These are phyloP conservation scores for Gortyna flavago DNA, from an alignment of 2,888 invertebrate genomes.

Conservation along the genomic window DNA sequence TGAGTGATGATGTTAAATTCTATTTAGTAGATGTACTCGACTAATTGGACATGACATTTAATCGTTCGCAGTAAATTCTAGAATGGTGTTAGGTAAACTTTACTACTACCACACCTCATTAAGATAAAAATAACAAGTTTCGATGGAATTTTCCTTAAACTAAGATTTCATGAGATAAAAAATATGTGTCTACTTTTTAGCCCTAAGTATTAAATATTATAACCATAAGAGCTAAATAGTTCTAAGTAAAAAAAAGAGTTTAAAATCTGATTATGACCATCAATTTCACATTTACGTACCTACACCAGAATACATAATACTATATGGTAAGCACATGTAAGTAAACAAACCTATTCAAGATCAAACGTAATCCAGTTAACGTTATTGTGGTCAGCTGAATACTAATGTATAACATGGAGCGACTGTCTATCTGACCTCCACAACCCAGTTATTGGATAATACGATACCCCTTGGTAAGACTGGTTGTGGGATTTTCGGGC, in stretches of 20 bases:
- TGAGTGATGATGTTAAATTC: slow-evolving; percentile 20
- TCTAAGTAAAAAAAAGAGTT: background rate
- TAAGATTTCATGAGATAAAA: background rate
- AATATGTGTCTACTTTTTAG: background rate
- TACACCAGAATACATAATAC: no score
- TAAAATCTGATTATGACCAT: background rate
- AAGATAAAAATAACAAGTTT: background rate
- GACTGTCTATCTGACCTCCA: background rate
- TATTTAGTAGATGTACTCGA: slow-evolving; percentile 3
- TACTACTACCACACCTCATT: background rate
- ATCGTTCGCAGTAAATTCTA: background rate
- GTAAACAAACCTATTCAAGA: slow-evolving; percentile 17
- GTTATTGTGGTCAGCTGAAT: slow-evolving; percentile 16
- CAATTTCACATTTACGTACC: background rate
- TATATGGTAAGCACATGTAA: background rate
- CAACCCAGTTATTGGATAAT: background rate
- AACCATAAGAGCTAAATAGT: background rate
- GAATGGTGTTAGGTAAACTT: background rate
- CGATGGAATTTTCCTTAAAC: background rate
- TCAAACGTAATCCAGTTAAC: slow-evolving; percentile 35
- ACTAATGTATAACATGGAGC: background rate
- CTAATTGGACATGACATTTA: background rate
- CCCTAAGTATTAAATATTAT: background rate
- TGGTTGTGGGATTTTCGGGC: background rate
- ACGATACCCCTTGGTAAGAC: background rate